Percentiles rank a stretch among this genome's conserved stretches.
Evolutionary conservation across 2,888 invertebrate genomes (phyloP).

Genomic region (Julus scanicus): DNA sequence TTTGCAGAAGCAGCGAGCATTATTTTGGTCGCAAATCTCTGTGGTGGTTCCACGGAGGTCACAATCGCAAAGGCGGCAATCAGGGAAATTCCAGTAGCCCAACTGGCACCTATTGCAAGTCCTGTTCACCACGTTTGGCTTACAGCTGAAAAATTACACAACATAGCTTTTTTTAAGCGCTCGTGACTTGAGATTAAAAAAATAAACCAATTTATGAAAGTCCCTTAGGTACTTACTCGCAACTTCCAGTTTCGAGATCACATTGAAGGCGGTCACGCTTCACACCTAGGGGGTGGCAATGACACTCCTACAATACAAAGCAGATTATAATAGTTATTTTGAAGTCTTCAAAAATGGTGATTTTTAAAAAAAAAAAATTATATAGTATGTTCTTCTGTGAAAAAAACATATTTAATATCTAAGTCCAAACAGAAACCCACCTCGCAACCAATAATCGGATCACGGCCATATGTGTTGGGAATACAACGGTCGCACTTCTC

Average conservation of each 20-base stretch:
- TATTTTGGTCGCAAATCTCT: slow-evolving; percentile 81
- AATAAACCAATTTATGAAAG: background rate
- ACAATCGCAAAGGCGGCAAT: slow-evolving; percentile 86
- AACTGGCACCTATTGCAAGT: slow-evolving; percentile 87
- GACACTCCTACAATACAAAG: slow-evolving; percentile 74
- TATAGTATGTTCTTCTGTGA: background rate
- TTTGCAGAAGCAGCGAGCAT: slow-evolving; percentile 83
- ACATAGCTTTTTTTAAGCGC: slow-evolving; percentile 18
- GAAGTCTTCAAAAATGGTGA: background rate
- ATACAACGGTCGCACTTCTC: slow-evolving; percentile 89
- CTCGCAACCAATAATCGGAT: slow-evolving; percentile 94
- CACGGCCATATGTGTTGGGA: slow-evolving; percentile 89
- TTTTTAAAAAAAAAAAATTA: background rate
- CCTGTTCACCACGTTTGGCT: slow-evolving; percentile 85
- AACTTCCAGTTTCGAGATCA: slow-evolving; percentile 86
- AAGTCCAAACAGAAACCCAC: slow-evolving; percentile 60
- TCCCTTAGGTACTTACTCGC: slow-evolving; percentile 71
- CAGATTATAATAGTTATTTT: too few species aligned
- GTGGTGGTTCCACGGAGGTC: slow-evolving; percentile 82
- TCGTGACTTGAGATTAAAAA: too few species aligned
- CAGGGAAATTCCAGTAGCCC: slow-evolving; percentile 88
- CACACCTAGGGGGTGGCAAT: slow-evolving; percentile 88
- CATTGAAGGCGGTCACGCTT: slow-evolving; percentile 81
- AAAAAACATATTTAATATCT: background rate
- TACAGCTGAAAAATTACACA: slow-evolving; percentile 72